Conservation (phyloP, 2,888 invertebrate genomes). For the Erebia aethiops region DNA sequence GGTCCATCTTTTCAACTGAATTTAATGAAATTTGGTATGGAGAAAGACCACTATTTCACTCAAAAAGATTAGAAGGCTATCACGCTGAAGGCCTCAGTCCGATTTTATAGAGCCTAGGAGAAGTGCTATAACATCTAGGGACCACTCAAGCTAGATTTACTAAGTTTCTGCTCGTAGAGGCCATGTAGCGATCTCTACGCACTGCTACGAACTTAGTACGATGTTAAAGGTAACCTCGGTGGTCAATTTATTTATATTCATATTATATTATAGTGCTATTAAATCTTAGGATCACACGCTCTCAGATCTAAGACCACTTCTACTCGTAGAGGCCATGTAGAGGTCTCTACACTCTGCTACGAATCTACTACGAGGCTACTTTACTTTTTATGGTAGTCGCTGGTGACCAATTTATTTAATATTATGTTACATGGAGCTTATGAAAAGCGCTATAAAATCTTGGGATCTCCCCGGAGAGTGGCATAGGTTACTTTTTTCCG, state of each 20-base stretch:
- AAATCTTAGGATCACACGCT: neutral
- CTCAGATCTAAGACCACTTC: neutral
- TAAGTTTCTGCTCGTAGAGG: neutral
- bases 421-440: too few relatives aligned
- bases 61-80: conserved; percentile 14
- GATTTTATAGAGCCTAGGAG: conserved; percentile 8
- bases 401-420: too few relatives aligned
- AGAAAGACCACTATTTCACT: conserved; percentile 11
- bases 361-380: neutral
- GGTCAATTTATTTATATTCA: too few relatives aligned
- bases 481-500: too few relatives aligned
- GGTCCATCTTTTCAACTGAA: too few relatives aligned
- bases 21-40: too few relatives aligned
- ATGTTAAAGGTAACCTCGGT: too few relatives aligned
- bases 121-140: conserved; percentile 15
- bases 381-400: too few relatives aligned
- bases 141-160: conserved; percentile 4
- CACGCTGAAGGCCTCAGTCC: conserved; percentile 6
- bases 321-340: neutral
- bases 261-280: too few relatives aligned
- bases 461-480: too few relatives aligned
- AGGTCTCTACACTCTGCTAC: neutral
- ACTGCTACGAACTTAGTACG: neutral
- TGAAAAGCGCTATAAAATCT: too few relatives aligned
- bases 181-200: neutral